These are phyloP conservation scores for Phalera bucephala DNA, from an alignment of 2,888 invertebrate genomes.

Conservation along the genomic window DNA sequence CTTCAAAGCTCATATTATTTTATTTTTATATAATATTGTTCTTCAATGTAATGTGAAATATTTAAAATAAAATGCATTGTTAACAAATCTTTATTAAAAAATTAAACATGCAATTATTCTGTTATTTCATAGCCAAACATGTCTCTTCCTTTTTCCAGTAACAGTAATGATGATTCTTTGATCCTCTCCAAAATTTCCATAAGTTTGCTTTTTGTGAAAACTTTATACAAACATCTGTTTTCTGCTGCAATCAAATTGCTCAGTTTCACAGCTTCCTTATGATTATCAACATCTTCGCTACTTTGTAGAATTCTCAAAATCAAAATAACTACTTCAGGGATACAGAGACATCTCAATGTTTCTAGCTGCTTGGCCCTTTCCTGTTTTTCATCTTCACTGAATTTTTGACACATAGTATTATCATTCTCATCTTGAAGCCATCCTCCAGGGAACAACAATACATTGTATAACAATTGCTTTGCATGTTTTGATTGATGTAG, in stretches of 20 bases:
- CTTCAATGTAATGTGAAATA: not conserved
- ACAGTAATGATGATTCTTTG: slow-evolving; percentile 88
- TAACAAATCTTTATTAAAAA: slow-evolving; percentile 38
- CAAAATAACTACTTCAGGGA: slow-evolving; percentile 92
- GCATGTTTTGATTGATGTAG: slow-evolving; percentile 89
- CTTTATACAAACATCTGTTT: slow-evolving; percentile 90
- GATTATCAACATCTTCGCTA: slow-evolving; percentile 89
- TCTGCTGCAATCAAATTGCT: slow-evolving; percentile 92
- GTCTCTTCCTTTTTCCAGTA: slow-evolving; percentile 90
- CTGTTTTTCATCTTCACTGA: slow-evolving; percentile 67
- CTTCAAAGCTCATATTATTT: slow-evolving; percentile 3
- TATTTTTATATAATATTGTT: slow-evolving; percentile 12
- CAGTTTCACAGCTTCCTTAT: slow-evolving; percentile 86
- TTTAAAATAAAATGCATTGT: slow-evolving; percentile 33
- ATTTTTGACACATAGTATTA: slow-evolving; percentile 70
- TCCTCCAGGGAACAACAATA: slow-evolving; percentile 94
- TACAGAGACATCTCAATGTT: slow-evolving; percentile 89
- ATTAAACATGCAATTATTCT: slow-evolving; percentile 29
- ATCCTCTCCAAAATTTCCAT: slow-evolving; percentile 89
- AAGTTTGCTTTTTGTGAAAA: slow-evolving; percentile 90
- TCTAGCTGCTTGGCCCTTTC: slow-evolving; percentile 87
- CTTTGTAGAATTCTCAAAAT: slow-evolving; percentile 91
- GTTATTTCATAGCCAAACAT: slow-evolving; percentile 89
- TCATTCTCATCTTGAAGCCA: slow-evolving; percentile 91
- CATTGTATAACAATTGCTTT: slow-evolving; percentile 91